Evolutionary conservation across 2,113 vertebrate species (phyloP).

Genomic region (Oreochromis aureus): DNA sequence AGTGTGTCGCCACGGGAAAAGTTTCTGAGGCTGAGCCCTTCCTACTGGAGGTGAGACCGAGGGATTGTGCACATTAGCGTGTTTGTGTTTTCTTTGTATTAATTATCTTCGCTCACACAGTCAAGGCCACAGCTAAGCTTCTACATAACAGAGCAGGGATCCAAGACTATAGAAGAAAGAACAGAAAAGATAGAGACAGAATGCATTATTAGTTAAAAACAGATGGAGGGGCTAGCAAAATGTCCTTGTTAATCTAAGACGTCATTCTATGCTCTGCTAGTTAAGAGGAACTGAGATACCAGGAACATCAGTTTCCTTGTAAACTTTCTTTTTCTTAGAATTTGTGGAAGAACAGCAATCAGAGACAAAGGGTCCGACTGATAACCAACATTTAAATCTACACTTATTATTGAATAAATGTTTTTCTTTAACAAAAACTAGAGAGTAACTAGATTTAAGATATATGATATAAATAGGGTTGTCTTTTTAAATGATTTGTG

Average conservation of each 20-base stretch:
- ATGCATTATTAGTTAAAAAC: neutral
- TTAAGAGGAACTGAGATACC: too few species aligned
- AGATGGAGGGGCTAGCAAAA: neutral
- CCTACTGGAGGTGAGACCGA: slow-evolving; percentile 81
- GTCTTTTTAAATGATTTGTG: neutral
- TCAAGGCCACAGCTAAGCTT: neutral
- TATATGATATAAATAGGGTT: neutral
- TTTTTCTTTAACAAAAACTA: neutral
- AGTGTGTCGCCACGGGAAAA: slow-evolving; percentile 83
- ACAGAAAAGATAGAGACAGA: neutral
- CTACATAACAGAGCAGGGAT: neutral
- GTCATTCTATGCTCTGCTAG: too few species aligned
- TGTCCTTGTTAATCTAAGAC: neutral
- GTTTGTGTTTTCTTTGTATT: neutral
- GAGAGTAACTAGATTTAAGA: neutral
- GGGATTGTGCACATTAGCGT: neutral
- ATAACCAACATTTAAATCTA: neutral
- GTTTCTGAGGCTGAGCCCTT: slow-evolving; percentile 77
- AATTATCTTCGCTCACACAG: neutral
- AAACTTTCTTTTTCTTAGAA: too few species aligned
- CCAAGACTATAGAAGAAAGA: neutral
- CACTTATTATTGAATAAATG: neutral
- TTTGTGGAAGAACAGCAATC: too few species aligned
- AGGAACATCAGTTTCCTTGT: too few species aligned
- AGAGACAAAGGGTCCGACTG: too few species aligned